Conservation (phyloP, 1,140 invertebrate species). For the Lasaia peninsularis region DNA sequence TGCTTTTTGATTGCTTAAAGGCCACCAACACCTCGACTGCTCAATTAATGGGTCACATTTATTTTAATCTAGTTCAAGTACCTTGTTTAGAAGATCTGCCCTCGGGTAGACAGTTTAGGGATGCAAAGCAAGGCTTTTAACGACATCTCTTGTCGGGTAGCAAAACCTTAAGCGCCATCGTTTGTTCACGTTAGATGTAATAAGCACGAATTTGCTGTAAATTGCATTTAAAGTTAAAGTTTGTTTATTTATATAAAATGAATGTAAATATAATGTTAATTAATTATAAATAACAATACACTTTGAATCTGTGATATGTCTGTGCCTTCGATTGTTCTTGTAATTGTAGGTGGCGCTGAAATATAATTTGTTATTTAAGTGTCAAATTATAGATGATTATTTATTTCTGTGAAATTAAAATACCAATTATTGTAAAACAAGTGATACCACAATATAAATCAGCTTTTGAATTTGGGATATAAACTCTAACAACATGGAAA, state of each 20-base stretch:
- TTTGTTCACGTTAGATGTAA: constrained; percentile 25
- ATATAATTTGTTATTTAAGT: not conserved
- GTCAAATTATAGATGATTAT: not conserved
- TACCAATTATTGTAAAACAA: not conserved
- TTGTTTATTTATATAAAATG: constrained; percentile 26
- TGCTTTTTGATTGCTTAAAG: constrained; percentile 90
- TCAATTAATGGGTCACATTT: constrained; percentile 90
- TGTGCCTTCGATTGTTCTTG: constrained; percentile 64
- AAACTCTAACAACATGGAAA: not conserved
- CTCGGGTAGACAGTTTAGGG: constrained; percentile 59
- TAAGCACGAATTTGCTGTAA: constrained; percentile 28
- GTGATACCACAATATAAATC: not conserved
- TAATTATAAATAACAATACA: constrained; percentile 43
- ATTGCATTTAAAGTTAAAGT: constrained; percentile 37
- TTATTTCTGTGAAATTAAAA: not conserved
- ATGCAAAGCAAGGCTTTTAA: constrained; percentile 72
- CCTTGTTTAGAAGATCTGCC: constrained; percentile 84
- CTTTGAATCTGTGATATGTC: constrained; percentile 69
- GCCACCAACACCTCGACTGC: constrained; percentile 81
- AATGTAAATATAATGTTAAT: constrained; percentile 41
- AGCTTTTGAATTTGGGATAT: not conserved
- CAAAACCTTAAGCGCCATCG: constrained; percentile 56
- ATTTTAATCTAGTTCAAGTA: constrained; percentile 90
- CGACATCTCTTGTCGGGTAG: constrained; percentile 47
- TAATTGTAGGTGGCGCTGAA: constrained; percentile 54